These are phyloP conservation scores for Pangasius macronema DNA, from an alignment of 2,797 vertebrate genomes.

Conservation along the genomic window DNA sequence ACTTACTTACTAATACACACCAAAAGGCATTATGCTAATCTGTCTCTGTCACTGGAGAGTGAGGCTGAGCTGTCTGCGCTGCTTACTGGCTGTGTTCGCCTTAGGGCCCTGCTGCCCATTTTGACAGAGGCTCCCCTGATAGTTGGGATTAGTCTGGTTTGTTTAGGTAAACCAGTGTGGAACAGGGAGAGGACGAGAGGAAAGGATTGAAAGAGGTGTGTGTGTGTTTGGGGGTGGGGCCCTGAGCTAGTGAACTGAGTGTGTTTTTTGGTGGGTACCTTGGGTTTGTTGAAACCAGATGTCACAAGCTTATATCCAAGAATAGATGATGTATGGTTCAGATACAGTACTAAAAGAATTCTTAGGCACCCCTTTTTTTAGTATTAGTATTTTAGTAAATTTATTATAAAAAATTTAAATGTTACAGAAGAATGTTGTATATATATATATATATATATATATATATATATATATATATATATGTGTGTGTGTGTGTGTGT, in stretches of 20 bases:
- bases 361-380: background rate
- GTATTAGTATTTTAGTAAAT: too few relatives aligned
- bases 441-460: too few relatives aligned
- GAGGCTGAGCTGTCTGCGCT: conserved; percentile 77
- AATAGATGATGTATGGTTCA: background rate
- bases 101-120: conserved; percentile 98
- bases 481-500: too few relatives aligned
- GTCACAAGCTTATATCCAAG: background rate
- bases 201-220: conserved; percentile 57
- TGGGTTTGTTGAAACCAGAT: conserved; percentile 8
- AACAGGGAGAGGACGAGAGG: conserved; percentile 70
- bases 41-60: conserved; percentile 77
- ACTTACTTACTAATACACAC: conserved; percentile 55
- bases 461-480: too few relatives aligned
- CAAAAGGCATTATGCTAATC: conserved; percentile 99
- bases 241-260: background rate
- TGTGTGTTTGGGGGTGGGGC: too few relatives aligned
- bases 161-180: conserved; percentile 97
- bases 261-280: background rate
- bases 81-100: conserved; percentile 94
- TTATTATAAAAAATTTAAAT: background rate
- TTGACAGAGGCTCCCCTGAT: conserved; percentile 99
- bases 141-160: conserved; percentile 99
- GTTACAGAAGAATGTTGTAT: background rate
- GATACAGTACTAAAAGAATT: background rate